Base-by-base conservation (phyloP, 2,113 vertebrate genomes). In the Falcunculus frontatus region DNA sequence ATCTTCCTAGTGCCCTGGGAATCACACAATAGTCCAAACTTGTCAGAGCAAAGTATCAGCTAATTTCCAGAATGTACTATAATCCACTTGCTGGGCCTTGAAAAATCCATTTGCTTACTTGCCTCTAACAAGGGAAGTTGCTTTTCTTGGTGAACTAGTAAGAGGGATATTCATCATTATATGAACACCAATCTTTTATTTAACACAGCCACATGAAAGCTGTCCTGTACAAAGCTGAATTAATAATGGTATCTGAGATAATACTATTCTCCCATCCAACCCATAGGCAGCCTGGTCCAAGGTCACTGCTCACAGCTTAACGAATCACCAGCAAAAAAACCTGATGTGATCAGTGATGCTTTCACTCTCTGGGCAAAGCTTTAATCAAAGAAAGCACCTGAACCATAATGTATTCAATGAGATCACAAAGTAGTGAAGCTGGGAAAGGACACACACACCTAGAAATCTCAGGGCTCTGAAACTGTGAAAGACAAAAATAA, bases 61-160 rank as follows among this genome's bases (percentile, higher is more conserved):
- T 32, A 7, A 10, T 75, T 93, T 87, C 87, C 81, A 90, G 82
- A 83, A 69, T 9, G n/a, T 26, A 90, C 89, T 30, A 60, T 11
- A 95, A 93, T 59, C 69, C 32, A 41, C 57, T 68, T 32, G 70
- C 39, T 41, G 18, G n/a, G 49, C 74, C 73, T 23, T 73, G 56
- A 87, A 89, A 89, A 85, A 76, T 39, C 62, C 23, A 87, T 93
- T 91, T 94, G 62, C 74, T 76, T 76, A 87, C 67, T 65, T 87
- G 57, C 78, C 50, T 81, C 19, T 55, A 86, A 77, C 19, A 69
- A 87, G 53, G 35, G 29, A 93, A 90, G 85, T 29, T 91, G 37
- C 26, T 73, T 85, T 87, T 84, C 91, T 83, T 41, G 56, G 47
- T 83, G 39, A 93, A 75, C 79, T 42, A 25, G 35, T 56, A 85